These are phyloP conservation scores for Spilosoma lubricipeda DNA, from an alignment of 2,888 invertebrate species.

Conservation along the genomic window DNA sequence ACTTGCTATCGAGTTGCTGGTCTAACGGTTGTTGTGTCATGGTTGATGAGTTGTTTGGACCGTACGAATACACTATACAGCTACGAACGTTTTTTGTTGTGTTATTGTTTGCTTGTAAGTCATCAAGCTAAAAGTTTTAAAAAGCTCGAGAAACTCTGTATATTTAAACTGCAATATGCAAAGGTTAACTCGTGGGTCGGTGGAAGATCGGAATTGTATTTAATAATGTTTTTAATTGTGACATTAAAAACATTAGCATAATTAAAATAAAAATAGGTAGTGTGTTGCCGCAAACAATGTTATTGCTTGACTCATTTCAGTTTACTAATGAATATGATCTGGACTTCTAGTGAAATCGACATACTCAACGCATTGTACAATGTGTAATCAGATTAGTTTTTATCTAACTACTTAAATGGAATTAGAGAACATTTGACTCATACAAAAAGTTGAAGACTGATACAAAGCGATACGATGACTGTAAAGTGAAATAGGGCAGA, in stretches of 20 bases:
- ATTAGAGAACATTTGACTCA: constrained; percentile 32
- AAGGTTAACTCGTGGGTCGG: background rate
- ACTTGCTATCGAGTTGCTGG: constrained; percentile 1
- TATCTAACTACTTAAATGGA: constrained; percentile 34
- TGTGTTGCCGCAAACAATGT: constrained; percentile 25
- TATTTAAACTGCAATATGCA: background rate
- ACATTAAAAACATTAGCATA: too few species aligned
- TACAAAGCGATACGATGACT: background rate
- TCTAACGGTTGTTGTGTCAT: constrained; percentile 16
- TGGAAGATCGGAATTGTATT: background rate
- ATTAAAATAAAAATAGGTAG: too few species aligned
- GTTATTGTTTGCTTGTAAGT: background rate
- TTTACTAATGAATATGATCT: constrained; percentile 29
- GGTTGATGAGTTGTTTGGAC: constrained; percentile 10
- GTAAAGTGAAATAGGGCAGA: constrained; percentile 23
- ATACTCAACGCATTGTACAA: constrained; percentile 39
- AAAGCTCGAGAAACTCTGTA: background rate
- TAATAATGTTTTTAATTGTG: constrained; percentile 7
- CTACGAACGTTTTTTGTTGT: background rate
- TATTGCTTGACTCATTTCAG: constrained; percentile 24
- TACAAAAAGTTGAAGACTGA: constrained; percentile 22
- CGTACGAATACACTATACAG: background rate
- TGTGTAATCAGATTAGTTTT: constrained; percentile 31
- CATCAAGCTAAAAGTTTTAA: background rate
- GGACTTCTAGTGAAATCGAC: constrained; percentile 37